These are phyloP conservation scores for Anoplopoma fimbria DNA, from an alignment of 2,113 vertebrate species.

Conservation along the genomic window DNA sequence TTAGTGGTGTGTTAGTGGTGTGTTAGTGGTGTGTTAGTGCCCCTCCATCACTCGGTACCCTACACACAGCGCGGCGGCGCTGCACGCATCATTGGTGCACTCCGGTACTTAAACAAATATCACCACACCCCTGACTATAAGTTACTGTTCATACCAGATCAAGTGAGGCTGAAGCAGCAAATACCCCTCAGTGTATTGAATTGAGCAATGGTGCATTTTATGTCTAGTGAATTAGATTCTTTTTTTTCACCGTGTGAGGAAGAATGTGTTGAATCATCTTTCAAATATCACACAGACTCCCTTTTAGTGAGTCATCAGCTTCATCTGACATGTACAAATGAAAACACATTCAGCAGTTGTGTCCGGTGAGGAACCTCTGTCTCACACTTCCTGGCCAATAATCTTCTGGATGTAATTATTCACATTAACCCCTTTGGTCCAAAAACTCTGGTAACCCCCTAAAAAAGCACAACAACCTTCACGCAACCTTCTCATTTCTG, in stretches of 20 bases:
- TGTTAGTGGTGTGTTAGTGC: too few species aligned
- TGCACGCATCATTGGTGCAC: background rate
- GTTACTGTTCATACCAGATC: background rate
- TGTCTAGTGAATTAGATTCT: background rate
- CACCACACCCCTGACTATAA: background rate
- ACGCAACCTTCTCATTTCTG: background rate
- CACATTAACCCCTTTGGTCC: background rate
- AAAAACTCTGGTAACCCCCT: background rate
- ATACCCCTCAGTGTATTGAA: background rate
- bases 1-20: too few species aligned
- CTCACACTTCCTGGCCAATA: background rate
- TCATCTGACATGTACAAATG: background rate
- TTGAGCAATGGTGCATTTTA: background rate
- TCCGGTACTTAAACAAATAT: background rate
- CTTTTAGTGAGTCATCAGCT: background rate
- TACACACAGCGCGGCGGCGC: too few species aligned
- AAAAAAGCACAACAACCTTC: constrained; percentile 7
- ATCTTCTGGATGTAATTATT: background rate
- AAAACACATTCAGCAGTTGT: background rate
- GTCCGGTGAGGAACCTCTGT: background rate
- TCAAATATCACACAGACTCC: background rate
- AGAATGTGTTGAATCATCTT: background rate
- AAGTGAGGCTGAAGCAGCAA: background rate
- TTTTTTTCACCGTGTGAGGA: background rate
- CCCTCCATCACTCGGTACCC: background rate